Base-by-base conservation (phyloP, 2,888 invertebrate species). In the Eretmocerus hayati region DNA sequence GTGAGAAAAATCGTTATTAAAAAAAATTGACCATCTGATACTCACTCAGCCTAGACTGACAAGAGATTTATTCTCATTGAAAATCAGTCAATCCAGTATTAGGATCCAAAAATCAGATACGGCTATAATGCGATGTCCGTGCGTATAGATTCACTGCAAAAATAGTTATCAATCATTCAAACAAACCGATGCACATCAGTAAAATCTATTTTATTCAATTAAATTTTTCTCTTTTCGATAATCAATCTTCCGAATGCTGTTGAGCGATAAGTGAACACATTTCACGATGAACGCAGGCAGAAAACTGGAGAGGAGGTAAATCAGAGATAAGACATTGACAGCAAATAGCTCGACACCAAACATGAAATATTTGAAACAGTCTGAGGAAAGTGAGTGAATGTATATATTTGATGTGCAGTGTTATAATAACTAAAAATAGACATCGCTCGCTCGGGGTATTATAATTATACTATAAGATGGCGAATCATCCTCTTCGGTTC, bases 391-490 rank as follows among this genome's bases (percentile, higher is more conserved):
- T 38, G 35, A 37, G 37, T 20, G 36, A 13, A 45, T 33, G 33
- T 26, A 36, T 36, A 48, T 3, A 8, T 35, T 44, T 38, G 44
- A 48, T 48, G 45, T 52, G 38, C 52, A 46, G 46, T 43, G 46
- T 49, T 48, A 49, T 46, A 19, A n/a, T n/a, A 32, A 46, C 52
- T 52, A 52, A 52, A 52, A 49, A 49, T 52, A 52, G 52, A 48
- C 13, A 13, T 26, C 19, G 4, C 22, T 11, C 22, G 47, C 40
- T 36, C 36, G 18, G 42, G 42, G 38, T 42, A 46, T 48, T 37
- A 46, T 31, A 4, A 31, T 31, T 31, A 6, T 6, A 42, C 23
- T 38, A 32, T 52, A 46, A 52, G 46, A 49, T 49, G 43, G 46
- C 49, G 46, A 52, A 46, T 52, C 43, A 43, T 37, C 26, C 11